A percentile compares a stretch with the other conserved stretches of the same genome.
phyloP scores from a whole-genome alignment of 2,888 invertebrate genomes.

The Amblyjoppa proteus region DNA sequence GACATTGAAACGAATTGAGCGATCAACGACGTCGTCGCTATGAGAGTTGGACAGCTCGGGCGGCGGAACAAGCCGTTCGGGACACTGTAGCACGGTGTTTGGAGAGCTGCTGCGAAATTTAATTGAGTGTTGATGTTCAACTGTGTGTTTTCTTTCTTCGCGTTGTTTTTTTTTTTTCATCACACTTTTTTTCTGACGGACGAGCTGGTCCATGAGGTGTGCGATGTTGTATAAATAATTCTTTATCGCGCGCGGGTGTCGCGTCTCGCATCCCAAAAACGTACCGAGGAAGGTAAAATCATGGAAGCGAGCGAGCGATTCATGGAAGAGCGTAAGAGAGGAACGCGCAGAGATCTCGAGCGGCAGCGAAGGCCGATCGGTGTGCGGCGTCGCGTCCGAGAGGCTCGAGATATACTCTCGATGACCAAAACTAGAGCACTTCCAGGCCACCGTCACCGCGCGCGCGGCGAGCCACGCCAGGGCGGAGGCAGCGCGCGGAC shows the following conservation, averaged over 20 bases:
- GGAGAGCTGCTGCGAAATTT: slow-evolving; percentile 35
- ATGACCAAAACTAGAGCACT: slow-evolving; percentile 72
- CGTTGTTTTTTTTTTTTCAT: background rate
- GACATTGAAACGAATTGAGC: slow-evolving; percentile 58
- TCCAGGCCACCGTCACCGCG: slow-evolving; percentile 67
- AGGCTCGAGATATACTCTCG: slow-evolving; percentile 65
- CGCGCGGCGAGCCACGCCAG: slow-evolving; percentile 70
- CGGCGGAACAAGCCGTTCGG: slow-evolving; percentile 37
- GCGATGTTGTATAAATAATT: slow-evolving; percentile 13
- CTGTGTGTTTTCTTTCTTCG: slow-evolving; percentile 3
- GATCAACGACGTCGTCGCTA: slow-evolving; percentile 56
- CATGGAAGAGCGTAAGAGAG: slow-evolving; percentile 59
- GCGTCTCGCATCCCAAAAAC: slow-evolving; percentile 46
- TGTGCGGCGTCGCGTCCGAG: slow-evolving; percentile 48
- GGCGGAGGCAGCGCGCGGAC: slow-evolving; percentile 66
- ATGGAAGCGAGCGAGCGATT: slow-evolving; percentile 50
- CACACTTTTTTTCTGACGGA: slow-evolving; percentile 5
- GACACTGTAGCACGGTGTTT: slow-evolving; percentile 38
- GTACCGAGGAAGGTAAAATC: slow-evolving; percentile 64
- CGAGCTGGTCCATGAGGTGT: background rate
- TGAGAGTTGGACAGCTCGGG: slow-evolving; percentile 35
- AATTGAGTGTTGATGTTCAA: slow-evolving; percentile 45
- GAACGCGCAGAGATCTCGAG: slow-evolving; percentile 51
- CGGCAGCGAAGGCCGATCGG: slow-evolving; percentile 69
- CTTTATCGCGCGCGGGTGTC: slow-evolving; percentile 1